These are phyloP conservation scores for Cryptoblepharus egeriae DNA, from an alignment of 2,797 vertebrate species.

Conservation along the genomic window DNA sequence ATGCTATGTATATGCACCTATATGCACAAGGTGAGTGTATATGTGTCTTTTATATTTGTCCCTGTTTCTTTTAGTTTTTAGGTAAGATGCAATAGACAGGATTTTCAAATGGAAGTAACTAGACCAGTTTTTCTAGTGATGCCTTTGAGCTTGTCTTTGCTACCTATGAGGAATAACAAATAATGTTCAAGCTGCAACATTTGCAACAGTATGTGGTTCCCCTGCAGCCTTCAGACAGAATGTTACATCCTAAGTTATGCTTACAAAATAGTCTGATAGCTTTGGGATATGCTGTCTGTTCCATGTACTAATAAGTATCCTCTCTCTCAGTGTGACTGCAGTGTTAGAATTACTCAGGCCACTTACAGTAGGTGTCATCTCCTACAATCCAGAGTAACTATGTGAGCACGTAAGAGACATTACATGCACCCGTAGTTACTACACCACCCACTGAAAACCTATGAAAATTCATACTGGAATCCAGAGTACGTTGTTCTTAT, in stretches of 20 bases:
- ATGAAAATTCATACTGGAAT: too few species aligned
- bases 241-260: neutral
- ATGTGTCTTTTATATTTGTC: neutral
- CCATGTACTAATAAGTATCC: neutral
- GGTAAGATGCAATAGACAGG: neutral
- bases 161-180: neutral
- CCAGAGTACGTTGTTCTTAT: too few species aligned
- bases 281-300: neutral
- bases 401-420: too few species aligned
- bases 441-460: too few species aligned
- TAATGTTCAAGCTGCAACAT: neutral
- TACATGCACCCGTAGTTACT: too few species aligned
- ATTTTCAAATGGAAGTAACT: slow-evolving; percentile 12
- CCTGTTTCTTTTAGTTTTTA: neutral
- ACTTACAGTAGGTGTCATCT: neutral
- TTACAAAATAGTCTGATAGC: neutral
- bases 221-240: neutral
- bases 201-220: neutral
- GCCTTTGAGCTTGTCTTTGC: neutral
- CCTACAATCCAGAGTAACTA: too few species aligned
- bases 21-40: too few species aligned
- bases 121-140: slow-evolving; percentile 1
- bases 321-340: neutral
- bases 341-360: neutral
- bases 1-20: too few species aligned